Evolutionary conservation across 2,113 vertebrate genomes (phyloP), one percentile per base, ranked within the genome.

Genomic region (Pterophyllum scalare): DNA sequence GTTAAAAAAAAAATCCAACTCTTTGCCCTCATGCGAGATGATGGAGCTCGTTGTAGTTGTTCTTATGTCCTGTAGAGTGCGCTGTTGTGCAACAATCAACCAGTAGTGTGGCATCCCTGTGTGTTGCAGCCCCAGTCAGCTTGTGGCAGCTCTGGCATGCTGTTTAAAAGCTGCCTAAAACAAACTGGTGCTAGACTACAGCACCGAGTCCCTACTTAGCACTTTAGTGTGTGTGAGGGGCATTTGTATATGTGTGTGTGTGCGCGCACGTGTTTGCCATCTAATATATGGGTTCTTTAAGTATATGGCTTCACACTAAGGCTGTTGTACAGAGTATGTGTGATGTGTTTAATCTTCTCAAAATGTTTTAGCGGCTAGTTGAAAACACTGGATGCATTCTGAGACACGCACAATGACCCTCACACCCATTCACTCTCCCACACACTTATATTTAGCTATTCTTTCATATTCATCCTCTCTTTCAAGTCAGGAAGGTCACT

Each of bases 161-260:
- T 90, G 91, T 92, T 92, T 89, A 93, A 92, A 94, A 91, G 92
- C 92, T 91, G 93, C 78, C 90, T 87, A 92, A 94, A 93, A 94
- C 92, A 91, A 94, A 92, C 91, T 84, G 88, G 91, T 86, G 84
- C 85, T 87, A 81, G 82, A 91, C 89, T 82, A 82, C 78, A 84
- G 86, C 83, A 78, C 81, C 54, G 26, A 78, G 82, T 82, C 80
- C 79, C 87, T 91, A 82, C 86, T 94, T 90, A 88, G 82, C 88
- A 76, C 88, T 87, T 91, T n/a, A 60, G 75, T 67, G 31, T 83
- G 87, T 70, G 59, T 14, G 65, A 33, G 12, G 33, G 65, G 79
- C 72, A 24, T 87, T 26, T 79, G 28, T 82, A 38, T 77, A 52
- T 22, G 59, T 49, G 33, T 52, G 74, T 79, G 59, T 65, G n/a